Percentiles rank a stretch among this genome's conserved stretches.
Conservation (phyloP, 2,113 vertebrate genomes). For the Fregetta grallaria region DNA sequence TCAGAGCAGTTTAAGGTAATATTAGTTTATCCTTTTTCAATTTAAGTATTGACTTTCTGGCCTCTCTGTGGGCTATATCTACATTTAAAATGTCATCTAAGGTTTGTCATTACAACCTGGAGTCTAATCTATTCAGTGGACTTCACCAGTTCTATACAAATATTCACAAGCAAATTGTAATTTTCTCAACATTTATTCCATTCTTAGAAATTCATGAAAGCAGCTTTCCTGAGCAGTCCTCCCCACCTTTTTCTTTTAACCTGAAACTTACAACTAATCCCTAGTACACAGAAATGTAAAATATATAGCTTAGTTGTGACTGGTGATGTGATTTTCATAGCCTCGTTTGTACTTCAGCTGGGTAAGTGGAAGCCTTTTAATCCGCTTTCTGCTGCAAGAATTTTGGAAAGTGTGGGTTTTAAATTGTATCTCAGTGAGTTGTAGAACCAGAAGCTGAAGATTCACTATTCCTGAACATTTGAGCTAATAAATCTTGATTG, state of each 20-base stretch:
- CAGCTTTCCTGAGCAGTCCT: background rate
- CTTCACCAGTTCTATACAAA: background rate
- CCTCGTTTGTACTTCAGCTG: background rate
- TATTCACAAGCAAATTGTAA: background rate
- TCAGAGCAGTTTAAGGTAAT: background rate
- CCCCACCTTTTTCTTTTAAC: background rate
- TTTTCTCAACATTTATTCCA: background rate
- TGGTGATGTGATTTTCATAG: background rate
- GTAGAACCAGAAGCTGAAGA: background rate
- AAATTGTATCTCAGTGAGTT: background rate
- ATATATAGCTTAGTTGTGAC: background rate
- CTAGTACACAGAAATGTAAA: background rate
- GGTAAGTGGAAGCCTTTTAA: background rate
- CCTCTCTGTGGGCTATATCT: background rate
- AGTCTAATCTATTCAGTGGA: background rate
- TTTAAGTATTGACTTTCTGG: background rate
- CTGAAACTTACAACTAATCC: background rate
- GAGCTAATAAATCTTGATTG: background rate
- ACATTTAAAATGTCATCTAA: background rate
- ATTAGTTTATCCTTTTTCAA: background rate
- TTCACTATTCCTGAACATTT: background rate
- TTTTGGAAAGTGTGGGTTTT: background rate
- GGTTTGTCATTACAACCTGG: background rate
- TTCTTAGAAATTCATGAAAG: background rate
- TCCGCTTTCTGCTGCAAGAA: background rate